Conservation (phyloP, 2,113 vertebrate genomes). For the Coryphaenoides rupestris region DNA sequence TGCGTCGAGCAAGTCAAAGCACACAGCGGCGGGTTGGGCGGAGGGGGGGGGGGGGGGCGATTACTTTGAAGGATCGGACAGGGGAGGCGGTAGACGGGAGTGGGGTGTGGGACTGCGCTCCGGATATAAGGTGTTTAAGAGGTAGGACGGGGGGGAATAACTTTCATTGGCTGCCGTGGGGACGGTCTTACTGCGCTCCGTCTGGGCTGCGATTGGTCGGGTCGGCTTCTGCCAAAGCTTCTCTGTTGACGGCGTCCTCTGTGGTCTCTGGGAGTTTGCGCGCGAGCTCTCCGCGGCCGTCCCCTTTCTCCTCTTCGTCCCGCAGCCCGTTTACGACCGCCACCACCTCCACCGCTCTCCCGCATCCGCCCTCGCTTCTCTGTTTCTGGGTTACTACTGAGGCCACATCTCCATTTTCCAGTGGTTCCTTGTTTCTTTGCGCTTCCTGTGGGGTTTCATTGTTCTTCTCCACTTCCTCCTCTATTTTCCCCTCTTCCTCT, state of each 20-base stretch:
- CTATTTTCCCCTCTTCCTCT: slow-evolving; percentile 7
- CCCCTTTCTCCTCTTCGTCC: slow-evolving; percentile 39
- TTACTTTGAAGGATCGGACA: background rate
- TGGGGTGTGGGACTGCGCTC: too few relatives aligned
- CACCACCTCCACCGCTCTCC: slow-evolving; percentile 24
- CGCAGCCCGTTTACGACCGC: slow-evolving; percentile 49
- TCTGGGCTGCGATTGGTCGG: slow-evolving; percentile 33
- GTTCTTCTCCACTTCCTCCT: slow-evolving; percentile 16
- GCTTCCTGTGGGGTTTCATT: background rate
- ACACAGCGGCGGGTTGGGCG: slow-evolving; percentile 16
- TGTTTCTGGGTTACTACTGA: slow-evolving; percentile 36
- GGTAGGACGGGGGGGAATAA: slow-evolving; percentile 27
- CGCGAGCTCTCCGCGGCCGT: slow-evolving; percentile 4
- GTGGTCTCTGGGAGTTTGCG: slow-evolving; percentile 21
- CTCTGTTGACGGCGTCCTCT: slow-evolving; percentile 25
- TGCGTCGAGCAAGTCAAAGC: background rate
- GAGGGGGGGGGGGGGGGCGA: slow-evolving; percentile 29
- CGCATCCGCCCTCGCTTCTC: background rate
- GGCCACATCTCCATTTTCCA: slow-evolving; percentile 13
- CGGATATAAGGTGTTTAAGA: slow-evolving; percentile 18
- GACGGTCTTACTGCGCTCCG: slow-evolving; percentile 36
- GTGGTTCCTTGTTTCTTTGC: slow-evolving; percentile 27
- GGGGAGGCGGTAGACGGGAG: too few relatives aligned
- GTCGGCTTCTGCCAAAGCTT: slow-evolving; percentile 20
- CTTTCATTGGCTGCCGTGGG: slow-evolving; percentile 7